These are phyloP conservation scores for Halichoeres trimaculatus DNA, from an alignment of 2,113 vertebrate genomes.

Conservation along the genomic window DNA sequence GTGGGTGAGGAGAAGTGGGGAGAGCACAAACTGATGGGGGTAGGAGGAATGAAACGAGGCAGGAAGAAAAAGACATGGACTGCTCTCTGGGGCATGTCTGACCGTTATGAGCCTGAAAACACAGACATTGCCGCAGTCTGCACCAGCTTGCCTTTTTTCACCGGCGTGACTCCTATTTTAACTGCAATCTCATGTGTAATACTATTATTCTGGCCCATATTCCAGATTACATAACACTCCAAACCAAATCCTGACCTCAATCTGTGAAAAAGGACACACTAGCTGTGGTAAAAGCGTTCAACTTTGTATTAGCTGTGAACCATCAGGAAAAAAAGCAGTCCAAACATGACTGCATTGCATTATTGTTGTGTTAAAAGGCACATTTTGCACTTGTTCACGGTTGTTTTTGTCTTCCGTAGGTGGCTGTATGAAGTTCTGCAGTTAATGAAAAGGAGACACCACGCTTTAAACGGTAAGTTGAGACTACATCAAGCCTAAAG, in stretches of 20 bases:
- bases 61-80: slow-evolving; percentile 48
- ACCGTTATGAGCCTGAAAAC: slow-evolving; percentile 57
- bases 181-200: slow-evolving; percentile 72
- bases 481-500: slow-evolving; percentile 51
- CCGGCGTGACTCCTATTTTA: slow-evolving; percentile 65
- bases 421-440: slow-evolving; percentile 12
- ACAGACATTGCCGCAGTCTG: slow-evolving; percentile 62
- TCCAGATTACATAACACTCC: slow-evolving; percentile 65
- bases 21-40: slow-evolving; percentile 19
- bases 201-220: slow-evolving; percentile 75
- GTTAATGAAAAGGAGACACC: slow-evolving; percentile 27
- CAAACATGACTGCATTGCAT: background rate
- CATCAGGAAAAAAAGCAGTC: background rate
- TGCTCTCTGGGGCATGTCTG: slow-evolving; percentile 52
- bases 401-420: slow-evolving; percentile 28
- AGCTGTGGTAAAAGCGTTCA: slow-evolving; percentile 37
- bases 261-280: slow-evolving; percentile 55
- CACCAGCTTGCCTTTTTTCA: slow-evolving; percentile 51
- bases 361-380: background rate
- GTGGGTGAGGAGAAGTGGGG: slow-evolving; percentile 26
- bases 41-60: slow-evolving; percentile 54
- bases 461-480: slow-evolving; percentile 51
- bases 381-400: background rate
- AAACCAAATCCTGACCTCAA: slow-evolving; percentile 73
- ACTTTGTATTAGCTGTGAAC: slow-evolving; percentile 17